Percentiles rank a stretch among this genome's conserved stretches.
These are phyloP conservation scores for Rhopilema esculentum DNA, from an alignment of 30 jellyfish, hydroid and myxozoan genomes.

Conservation along the genomic window DNA sequence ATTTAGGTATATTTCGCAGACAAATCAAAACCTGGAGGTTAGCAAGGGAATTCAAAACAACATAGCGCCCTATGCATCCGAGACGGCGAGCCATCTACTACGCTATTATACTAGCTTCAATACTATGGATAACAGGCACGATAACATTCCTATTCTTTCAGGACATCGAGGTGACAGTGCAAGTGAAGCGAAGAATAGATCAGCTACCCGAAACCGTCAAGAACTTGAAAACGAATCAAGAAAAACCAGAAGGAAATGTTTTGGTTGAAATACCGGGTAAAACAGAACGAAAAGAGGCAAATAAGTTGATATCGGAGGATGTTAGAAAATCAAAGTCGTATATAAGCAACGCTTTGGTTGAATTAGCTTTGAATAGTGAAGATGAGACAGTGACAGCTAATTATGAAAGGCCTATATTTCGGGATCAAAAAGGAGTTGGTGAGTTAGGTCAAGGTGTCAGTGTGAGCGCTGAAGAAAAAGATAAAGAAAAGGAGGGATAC, in stretches of 20 bases:
- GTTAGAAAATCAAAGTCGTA: background rate
- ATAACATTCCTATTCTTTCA: constrained; percentile 86
- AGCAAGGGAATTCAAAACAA: background rate
- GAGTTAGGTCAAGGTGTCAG: constrained; percentile 91
- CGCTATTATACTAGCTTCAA: constrained; percentile 87
- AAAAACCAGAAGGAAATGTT: constrained; percentile 40
- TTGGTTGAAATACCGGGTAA: background rate
- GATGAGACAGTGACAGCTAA: constrained; percentile 58
- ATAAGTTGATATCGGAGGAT: background rate
- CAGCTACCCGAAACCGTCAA: constrained; percentile 39
- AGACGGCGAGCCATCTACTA: constrained; percentile 79
- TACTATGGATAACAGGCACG: constrained; percentile 94
- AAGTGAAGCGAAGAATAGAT: constrained; percentile 81
- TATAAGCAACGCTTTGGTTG: background rate
- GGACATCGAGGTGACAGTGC: constrained; percentile 97
- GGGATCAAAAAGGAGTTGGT: constrained; percentile 81
- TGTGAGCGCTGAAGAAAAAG: constrained; percentile 84
- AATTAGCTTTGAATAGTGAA: constrained; percentile 4
- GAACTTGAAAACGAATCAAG: constrained; percentile 20
- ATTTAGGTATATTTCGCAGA: background rate
- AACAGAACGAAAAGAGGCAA: background rate
- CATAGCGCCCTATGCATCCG: constrained; percentile 73
- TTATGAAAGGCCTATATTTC: constrained; percentile 65
- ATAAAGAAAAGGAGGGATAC: constrained; percentile 91
- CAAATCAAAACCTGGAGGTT: constrained; percentile 18